phyloP scores from a whole-genome alignment of 1,140 invertebrate genomes.

The Rhagoletis pomonella region DNA sequence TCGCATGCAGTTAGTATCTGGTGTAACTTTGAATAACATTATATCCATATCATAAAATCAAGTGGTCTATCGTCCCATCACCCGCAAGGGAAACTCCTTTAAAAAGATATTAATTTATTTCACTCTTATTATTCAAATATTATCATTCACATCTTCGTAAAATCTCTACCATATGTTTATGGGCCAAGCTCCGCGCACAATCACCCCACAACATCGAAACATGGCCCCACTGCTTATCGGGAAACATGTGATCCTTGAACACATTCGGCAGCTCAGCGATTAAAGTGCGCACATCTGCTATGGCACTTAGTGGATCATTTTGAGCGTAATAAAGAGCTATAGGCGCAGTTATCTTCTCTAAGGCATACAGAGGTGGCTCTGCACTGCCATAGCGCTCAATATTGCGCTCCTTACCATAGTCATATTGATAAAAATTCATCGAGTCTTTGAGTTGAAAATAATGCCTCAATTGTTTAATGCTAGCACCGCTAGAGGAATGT shows the following conservation, averaged over 20 bases:
- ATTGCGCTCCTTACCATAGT: conserved; percentile 71
- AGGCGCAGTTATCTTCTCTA: conserved; percentile 78
- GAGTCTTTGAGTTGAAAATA: conserved; percentile 62
- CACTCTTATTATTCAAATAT: too few species aligned
- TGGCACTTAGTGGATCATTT: conserved; percentile 81
- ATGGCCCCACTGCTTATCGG: conserved; percentile 75
- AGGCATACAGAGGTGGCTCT: conserved; percentile 77
- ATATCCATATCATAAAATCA: too few species aligned
- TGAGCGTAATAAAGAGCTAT: conserved; percentile 82
- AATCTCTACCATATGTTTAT: conserved; percentile 73
- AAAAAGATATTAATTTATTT: too few species aligned
- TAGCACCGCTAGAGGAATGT: conserved; percentile 63
- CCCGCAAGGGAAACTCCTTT: too few species aligned
- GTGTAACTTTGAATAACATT: too few species aligned
- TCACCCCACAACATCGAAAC: conserved; percentile 80
- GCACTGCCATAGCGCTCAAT: conserved; percentile 72
- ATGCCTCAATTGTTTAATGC: conserved; percentile 60
- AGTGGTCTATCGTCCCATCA: too few species aligned
- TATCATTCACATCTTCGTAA: conserved; percentile 59
- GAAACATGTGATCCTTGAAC: conserved; percentile 73
- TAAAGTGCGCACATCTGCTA: conserved; percentile 77
- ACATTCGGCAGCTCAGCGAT: conserved; percentile 75
- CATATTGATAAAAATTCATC: conserved; percentile 64
- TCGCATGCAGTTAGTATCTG: too few species aligned
- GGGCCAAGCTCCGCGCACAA: conserved; percentile 77